phyloP scores from a whole-genome alignment of 2,113 vertebrate genomes.

The Grammomys dolichurus region DNA sequence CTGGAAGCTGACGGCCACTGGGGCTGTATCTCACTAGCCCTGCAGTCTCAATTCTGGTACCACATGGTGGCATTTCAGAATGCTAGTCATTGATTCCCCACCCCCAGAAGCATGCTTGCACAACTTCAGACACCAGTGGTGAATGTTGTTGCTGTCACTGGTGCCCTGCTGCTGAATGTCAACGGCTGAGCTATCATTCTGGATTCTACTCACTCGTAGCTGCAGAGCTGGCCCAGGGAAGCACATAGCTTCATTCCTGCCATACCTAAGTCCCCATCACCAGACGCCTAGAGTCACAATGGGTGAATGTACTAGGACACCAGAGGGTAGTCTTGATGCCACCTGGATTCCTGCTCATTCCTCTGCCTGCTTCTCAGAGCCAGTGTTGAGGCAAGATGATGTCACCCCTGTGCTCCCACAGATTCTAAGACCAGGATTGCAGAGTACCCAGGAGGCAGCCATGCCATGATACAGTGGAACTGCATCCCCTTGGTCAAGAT shows the following conservation, averaged over 20 bases:
- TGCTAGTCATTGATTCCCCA: background rate
- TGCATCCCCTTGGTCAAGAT: background rate
- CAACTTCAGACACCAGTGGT: background rate
- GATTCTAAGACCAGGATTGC: background rate
- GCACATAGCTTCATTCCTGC: background rate
- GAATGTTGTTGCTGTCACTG: background rate
- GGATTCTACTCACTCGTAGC: background rate
- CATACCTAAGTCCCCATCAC: background rate
- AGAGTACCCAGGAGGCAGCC: background rate
- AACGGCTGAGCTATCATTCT: background rate
- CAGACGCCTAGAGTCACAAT: background rate
- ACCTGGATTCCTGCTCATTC: background rate
- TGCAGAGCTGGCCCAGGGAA: background rate
- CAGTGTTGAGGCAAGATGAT: background rate
- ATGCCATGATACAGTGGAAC: background rate
- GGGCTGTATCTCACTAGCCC: background rate
- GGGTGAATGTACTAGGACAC: background rate
- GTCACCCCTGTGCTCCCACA: background rate
- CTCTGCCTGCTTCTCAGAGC: background rate
- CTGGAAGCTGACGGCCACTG: background rate
- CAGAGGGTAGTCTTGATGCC: background rate
- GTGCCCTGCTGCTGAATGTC: background rate
- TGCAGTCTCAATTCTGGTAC: accelerated
- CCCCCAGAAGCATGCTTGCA: background rate
- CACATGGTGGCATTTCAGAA: background rate